Percentiles rank a stretch among this genome's conserved stretches.
phyloP scores from a whole-genome alignment of 2,113 vertebrate species.

The Myotis davidii region DNA sequence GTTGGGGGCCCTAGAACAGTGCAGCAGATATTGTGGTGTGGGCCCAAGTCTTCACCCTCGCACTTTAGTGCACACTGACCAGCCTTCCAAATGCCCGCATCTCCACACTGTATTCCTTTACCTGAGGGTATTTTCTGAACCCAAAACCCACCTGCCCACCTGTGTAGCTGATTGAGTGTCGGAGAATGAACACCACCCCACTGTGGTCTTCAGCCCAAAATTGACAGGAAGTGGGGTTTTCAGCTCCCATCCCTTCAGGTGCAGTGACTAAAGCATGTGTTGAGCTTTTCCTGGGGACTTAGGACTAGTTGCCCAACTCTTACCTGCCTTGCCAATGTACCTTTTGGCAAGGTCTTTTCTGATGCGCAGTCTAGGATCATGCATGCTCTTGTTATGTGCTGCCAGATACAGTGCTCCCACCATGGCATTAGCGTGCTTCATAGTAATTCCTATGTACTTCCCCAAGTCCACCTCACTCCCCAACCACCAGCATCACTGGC shows the following conservation, averaged over 20 bases:
- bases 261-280: background rate
- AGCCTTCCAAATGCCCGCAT: background rate
- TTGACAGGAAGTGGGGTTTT: background rate
- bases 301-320: too few species aligned
- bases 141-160: fast-evolving
- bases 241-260: background rate
- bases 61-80: background rate
- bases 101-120: background rate
- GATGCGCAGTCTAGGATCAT: background rate
- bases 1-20: background rate
- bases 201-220: background rate
- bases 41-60: fast-evolving
- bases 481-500: background rate
- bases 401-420: background rate
- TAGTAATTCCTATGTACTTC: background rate
- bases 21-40: background rate
- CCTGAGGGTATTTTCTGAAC: background rate
- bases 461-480: background rate
- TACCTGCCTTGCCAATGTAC: background rate
- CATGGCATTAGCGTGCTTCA: background rate
- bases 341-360: background rate
- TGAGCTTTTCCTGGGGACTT: background rate
- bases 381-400: background rate
- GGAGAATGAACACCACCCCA: background rate
- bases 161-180: background rate